phyloP scores from a whole-genome alignment of 2,797 vertebrate species.

The Peromyscus attwateri region DNA sequence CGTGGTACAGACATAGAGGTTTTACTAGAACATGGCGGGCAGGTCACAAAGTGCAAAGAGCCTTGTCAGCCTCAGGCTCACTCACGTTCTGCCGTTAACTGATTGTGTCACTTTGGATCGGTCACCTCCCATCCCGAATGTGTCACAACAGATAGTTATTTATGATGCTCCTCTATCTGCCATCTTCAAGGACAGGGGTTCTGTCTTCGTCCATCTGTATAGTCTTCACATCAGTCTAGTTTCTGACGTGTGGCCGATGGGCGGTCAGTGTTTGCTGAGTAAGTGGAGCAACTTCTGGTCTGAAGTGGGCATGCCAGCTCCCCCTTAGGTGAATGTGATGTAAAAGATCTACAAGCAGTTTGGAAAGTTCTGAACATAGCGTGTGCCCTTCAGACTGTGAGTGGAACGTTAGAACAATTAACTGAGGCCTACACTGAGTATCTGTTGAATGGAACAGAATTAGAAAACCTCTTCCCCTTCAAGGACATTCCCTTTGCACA shows the following conservation, averaged over 20 bases:
- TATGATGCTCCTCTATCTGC: background rate
- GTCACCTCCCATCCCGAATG: slow-evolving; percentile 7
- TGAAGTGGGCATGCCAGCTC: background rate
- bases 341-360: background rate
- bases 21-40: background rate
- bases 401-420: background rate
- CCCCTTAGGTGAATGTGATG: background rate
- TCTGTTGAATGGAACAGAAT: background rate
- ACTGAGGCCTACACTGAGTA: background rate
- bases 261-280: background rate
- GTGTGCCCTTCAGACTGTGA: background rate
- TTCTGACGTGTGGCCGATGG: background rate
- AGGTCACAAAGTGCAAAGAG: background rate
- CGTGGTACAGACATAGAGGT: background rate
- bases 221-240: background rate
- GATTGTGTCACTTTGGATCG: background rate
- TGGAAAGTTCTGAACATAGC: background rate
- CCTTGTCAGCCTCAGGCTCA: background rate
- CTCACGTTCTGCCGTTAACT: background rate
- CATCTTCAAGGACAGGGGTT: background rate
- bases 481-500: slow-evolving; percentile 13
- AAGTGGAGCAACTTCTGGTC: background rate
- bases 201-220: background rate
- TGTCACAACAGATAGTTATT: background rate
- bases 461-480: background rate